A percentile compares a stretch with the other conserved stretches of the same genome.
phyloP scores from a whole-genome alignment of 2,888 invertebrate species.

The Polymixis lichenea region DNA sequence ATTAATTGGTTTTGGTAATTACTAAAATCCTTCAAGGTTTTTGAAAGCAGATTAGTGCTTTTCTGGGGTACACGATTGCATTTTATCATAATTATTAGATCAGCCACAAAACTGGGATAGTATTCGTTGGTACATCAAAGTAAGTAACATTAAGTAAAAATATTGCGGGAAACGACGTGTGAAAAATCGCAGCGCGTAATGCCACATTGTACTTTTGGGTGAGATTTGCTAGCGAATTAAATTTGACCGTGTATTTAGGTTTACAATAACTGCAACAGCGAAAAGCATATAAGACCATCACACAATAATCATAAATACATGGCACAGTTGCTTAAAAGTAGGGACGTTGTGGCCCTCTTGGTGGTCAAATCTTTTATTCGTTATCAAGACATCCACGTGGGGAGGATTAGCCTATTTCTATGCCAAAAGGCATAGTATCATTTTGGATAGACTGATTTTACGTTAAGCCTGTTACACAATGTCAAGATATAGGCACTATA shows the following conservation, averaged over 20 bases:
- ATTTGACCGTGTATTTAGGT: too few relatives aligned
- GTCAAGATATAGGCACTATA: not conserved
- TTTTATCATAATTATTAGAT: too few relatives aligned
- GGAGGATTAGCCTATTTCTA: not conserved
- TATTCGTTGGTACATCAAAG: not conserved
- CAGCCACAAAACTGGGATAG: not conserved
- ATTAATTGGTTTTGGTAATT: conserved; percentile 27
- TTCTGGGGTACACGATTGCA: not conserved
- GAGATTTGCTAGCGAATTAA: too few relatives aligned
- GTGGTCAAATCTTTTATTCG: too few relatives aligned
- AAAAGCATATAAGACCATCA: too few relatives aligned
- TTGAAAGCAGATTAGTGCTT: not conserved
- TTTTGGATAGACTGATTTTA: not conserved
- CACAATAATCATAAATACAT: not conserved
- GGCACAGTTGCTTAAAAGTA: too few relatives aligned
- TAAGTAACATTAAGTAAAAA: not conserved
- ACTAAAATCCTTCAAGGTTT: conserved; percentile 5
- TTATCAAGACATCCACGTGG: not conserved
- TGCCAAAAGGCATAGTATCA: not conserved
- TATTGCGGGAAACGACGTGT: not conserved
- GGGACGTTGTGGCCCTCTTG: too few relatives aligned
- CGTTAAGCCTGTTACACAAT: not conserved
- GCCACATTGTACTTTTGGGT: not conserved
- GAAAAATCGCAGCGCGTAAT: not conserved
- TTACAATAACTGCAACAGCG: too few relatives aligned